Evolutionary conservation across 2,888 invertebrate species (phyloP).

Genomic region (Oligia latruncula): DNA sequence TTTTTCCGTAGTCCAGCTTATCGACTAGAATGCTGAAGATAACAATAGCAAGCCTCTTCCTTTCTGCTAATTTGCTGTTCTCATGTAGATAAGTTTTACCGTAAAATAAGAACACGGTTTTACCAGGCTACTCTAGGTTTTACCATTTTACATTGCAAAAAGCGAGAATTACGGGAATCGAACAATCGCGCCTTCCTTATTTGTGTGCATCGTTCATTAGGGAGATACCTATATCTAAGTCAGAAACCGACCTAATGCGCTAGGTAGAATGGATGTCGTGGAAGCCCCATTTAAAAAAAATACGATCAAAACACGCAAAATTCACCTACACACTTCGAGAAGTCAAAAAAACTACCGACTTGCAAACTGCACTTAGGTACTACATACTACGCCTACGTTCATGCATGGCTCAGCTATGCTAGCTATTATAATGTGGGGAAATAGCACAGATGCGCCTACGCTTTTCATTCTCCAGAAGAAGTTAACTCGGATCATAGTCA

Average conservation of each 20-base stretch:
- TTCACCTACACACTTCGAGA: no score
- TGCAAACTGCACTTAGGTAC: no score
- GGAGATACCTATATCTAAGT: background rate
- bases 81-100: constrained; percentile 19
- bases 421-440: no score
- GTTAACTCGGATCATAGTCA: no score
- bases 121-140: constrained; percentile 20
- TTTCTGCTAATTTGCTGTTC: constrained; percentile 29
- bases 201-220: background rate
- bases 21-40: constrained; percentile 36
- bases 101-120: constrained; percentile 14
- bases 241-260: background rate
- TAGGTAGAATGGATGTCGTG: background rate
- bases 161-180: constrained; percentile 4
- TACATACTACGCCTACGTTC: no score
- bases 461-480: no score
- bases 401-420: no score
- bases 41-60: constrained; percentile 32
- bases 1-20: constrained; percentile 28
- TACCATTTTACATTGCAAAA: constrained; percentile 21
- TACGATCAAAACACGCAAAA: no score
- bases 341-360: no score
- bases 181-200: constrained; percentile 7
- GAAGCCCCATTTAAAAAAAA: no score
- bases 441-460: no score